These are phyloP conservation scores for Brachionus manjavacas DNA, from an alignment of 1,140 invertebrate genomes.

Conservation along the genomic window DNA sequence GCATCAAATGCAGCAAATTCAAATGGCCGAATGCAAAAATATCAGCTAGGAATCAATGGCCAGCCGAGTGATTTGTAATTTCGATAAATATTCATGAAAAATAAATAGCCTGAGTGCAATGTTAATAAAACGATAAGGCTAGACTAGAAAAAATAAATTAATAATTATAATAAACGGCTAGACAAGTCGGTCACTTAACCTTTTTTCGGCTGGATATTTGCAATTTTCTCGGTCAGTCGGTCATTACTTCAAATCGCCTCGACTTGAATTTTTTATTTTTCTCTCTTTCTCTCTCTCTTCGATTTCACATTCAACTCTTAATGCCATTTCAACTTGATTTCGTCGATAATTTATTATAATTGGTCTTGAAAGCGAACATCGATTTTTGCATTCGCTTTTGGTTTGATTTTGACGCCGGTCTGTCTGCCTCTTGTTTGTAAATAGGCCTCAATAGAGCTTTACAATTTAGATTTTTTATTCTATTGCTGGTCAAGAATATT, in stretches of 20 bases:
- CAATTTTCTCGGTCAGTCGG: slow-evolving; percentile 40
- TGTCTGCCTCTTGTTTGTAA: slow-evolving; percentile 25
- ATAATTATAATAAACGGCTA: slow-evolving; percentile 39
- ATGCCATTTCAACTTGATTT: slow-evolving; percentile 36
- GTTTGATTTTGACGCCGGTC: slow-evolving; percentile 26
- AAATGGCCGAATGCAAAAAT: neutral
- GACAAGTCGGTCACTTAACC: slow-evolving; percentile 40
- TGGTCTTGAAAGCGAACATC: neutral
- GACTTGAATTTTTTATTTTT: slow-evolving; percentile 32
- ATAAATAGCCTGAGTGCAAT: slow-evolving; percentile 30
- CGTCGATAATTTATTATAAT: slow-evolving; percentile 37
- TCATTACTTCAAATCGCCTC: slow-evolving; percentile 38
- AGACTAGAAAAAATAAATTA: slow-evolving; percentile 37
- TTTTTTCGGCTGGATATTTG: slow-evolving; percentile 4
- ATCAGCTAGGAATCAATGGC: neutral
- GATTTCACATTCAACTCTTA: neutral
- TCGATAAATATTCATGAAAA: slow-evolving; percentile 32
- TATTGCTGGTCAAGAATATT: neutral
- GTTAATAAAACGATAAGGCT: slow-evolving; percentile 37
- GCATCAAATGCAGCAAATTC: neutral
- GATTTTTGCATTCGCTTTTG: slow-evolving; percentile 13
- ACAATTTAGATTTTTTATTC: neutral
- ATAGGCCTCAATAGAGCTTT: neutral
- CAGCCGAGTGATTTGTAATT: slow-evolving; percentile 32
- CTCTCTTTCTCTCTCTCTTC: neutral